These are phyloP conservation scores for Doryteuthis pealeii DNA, from an alignment of 1,140 invertebrate species.

Conservation along the genomic window DNA sequence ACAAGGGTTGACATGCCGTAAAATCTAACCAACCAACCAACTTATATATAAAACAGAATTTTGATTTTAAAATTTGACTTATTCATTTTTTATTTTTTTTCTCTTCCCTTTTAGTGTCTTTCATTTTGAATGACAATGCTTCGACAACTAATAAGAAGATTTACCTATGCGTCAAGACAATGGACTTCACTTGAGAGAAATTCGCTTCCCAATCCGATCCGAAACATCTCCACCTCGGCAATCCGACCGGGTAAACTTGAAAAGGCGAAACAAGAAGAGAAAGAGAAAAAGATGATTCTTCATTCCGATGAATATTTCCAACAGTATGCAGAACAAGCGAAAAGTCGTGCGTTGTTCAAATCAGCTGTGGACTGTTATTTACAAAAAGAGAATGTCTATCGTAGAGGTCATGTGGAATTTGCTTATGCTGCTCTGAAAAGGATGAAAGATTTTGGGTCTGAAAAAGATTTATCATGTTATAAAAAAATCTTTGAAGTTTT, in stretches of 20 bases:
- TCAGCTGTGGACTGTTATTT: constrained; percentile 40
- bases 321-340: constrained; percentile 4
- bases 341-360: constrained; percentile 35
- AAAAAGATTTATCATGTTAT: constrained; percentile 88
- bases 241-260: neutral
- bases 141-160: too few relatives aligned
- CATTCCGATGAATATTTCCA: neutral
- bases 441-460: constrained; percentile 83
- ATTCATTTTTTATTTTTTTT: too few relatives aligned
- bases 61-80: too few relatives aligned
- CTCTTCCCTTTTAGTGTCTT: too few relatives aligned
- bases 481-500: constrained; percentile 87
- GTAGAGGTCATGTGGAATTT: constrained; percentile 80
- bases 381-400: constrained; percentile 37
- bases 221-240: neutral
- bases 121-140: too few relatives aligned
- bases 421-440: constrained; percentile 83
- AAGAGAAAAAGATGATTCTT: neutral
- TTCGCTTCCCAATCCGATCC: neutral
- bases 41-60: too few relatives aligned
- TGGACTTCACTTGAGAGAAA: too few relatives aligned
- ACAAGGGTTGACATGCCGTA: too few relatives aligned
- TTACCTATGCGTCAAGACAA: too few relatives aligned
- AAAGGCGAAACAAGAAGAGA: neutral
- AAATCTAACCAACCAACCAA: too few relatives aligned